These are phyloP conservation scores for Psittacula echo DNA, from an alignment of 2,797 vertebrate genomes.

Conservation along the genomic window DNA sequence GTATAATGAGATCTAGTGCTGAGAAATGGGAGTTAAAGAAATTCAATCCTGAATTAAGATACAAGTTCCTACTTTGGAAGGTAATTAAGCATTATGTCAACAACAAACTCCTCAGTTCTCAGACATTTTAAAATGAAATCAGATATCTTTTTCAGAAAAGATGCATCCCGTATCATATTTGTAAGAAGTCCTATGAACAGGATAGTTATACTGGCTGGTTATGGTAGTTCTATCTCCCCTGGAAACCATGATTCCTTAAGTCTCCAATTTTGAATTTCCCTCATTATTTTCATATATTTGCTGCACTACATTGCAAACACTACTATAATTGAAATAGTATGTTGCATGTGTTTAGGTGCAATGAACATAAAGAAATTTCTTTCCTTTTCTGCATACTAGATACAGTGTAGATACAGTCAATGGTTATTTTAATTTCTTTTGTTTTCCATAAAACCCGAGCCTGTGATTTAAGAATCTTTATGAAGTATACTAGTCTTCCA, in stretches of 20 bases:
- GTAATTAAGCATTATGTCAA: constrained; percentile 56
- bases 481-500: neutral
- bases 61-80: neutral
- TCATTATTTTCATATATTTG: neutral
- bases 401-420: neutral
- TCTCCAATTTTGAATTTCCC: neutral
- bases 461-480: neutral
- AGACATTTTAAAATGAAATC: neutral
- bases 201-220: neutral
- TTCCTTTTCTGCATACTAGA: neutral
- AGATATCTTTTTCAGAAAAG: neutral
- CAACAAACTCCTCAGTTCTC: neutral
- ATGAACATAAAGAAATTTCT: neutral
- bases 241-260: neutral
- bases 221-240: neutral
- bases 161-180: neutral
- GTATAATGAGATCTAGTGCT: constrained; percentile 39
- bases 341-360: neutral
- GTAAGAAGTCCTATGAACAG: neutral
- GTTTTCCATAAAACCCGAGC: neutral
- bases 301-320: neutral
- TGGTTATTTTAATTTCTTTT: neutral
- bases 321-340: neutral
- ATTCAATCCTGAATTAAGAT: constrained; percentile 11
- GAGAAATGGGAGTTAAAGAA: constrained; percentile 13